Percentiles rank a stretch among this genome's conserved stretches.
phyloP scores from a whole-genome alignment of 2,797 vertebrate species.

The Amniataba percoides region DNA sequence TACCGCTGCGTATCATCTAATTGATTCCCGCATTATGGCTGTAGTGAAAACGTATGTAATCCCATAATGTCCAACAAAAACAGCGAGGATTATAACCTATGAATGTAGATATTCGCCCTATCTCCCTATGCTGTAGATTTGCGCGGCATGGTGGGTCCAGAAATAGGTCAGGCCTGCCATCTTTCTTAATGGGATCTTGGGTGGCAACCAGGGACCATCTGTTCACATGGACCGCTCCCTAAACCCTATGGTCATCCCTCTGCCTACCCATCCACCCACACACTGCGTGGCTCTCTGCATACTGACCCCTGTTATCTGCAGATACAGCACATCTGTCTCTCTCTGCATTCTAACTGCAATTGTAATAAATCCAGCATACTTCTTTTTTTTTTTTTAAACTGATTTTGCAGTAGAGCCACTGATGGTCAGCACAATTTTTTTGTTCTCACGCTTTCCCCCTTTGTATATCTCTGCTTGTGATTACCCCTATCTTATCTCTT shows the following conservation, averaged over 20 bases:
- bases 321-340: constrained; percentile 68
- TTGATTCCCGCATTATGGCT: constrained; percentile 58
- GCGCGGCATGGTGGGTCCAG: constrained; percentile 63
- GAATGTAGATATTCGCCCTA: constrained; percentile 60
- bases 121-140: constrained; percentile 64
- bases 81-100: constrained; percentile 65
- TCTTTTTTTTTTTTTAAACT: not conserved
- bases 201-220: constrained; percentile 82
- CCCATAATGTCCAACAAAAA: constrained; percentile 70
- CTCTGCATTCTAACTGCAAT: constrained; percentile 29
- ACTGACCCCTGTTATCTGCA: constrained; percentile 64
- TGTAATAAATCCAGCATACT: constrained; percentile 37
- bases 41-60: constrained; percentile 56
- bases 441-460: constrained; percentile 3
- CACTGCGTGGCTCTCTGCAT: constrained; percentile 49
- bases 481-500: constrained; percentile 24
- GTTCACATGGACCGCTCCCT: constrained; percentile 71
- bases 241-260: constrained; percentile 80
- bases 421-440: constrained; percentile 19
- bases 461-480: constrained; percentile 15
- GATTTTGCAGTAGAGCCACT: constrained; percentile 15
- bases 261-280: constrained; percentile 64
- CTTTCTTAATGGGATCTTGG: constrained; percentile 85
- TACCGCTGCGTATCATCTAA: constrained; percentile 33
- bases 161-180: constrained; percentile 84